These are phyloP conservation scores for Lepus americanus DNA, from an alignment of 2,113 vertebrate genomes.

Conservation along the genomic window DNA sequence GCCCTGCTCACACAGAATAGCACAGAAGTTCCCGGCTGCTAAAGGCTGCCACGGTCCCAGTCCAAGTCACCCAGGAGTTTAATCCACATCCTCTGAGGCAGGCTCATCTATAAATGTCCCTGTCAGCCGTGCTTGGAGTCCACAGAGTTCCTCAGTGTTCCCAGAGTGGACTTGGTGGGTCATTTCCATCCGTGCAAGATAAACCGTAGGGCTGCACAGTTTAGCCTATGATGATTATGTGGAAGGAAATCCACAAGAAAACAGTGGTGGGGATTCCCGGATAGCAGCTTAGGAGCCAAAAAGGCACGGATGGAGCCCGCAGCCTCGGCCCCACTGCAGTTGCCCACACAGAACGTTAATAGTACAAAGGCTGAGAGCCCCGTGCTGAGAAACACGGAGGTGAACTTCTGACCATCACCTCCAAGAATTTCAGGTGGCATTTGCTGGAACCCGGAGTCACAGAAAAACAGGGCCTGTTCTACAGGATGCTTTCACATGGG, in stretches of 20 bases:
- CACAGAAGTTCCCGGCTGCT: neutral
- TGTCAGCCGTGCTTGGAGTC: neutral
- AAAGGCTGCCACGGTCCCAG: neutral
- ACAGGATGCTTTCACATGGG: neutral
- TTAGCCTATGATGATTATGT: neutral
- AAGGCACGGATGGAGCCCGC: accelerated
- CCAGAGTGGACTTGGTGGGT: neutral
- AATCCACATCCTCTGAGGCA: neutral
- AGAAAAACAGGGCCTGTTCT: neutral
- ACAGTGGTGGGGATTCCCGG: neutral
- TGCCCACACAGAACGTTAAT: neutral
- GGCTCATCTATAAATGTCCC: neutral
- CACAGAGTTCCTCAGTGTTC: neutral
- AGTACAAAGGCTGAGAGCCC: neutral
- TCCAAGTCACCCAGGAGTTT: neutral
- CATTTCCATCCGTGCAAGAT: neutral
- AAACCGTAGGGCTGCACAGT: accelerated
- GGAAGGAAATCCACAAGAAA: neutral
- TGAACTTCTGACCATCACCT: neutral
- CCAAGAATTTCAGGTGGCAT: neutral
- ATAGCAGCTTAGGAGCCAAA: neutral
- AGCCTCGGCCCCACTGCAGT: no score
- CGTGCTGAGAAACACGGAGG: no score
- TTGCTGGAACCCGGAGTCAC: neutral
- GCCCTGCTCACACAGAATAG: neutral